Percentiles rank a stretch among this genome's conserved stretches.
Evolutionary conservation across 2,113 vertebrate genomes (phyloP).

Genomic region (Bubo blakistoni): DNA sequence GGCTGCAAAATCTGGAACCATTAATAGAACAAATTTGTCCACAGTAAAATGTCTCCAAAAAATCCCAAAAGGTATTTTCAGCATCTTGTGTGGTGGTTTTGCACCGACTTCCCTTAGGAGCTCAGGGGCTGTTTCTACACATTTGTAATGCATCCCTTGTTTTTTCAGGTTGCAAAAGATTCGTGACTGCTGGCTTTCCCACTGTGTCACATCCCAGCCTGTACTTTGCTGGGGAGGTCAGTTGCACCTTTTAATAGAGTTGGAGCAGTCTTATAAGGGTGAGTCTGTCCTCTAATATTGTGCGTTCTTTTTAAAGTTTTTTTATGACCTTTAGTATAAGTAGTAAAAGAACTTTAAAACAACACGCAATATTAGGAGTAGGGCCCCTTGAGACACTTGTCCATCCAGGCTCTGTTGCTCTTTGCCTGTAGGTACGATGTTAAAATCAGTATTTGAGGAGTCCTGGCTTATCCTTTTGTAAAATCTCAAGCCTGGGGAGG

Average conservation of each 20-base stretch:
- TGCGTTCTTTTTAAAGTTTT: constrained; percentile 43
- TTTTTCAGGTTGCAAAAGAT: constrained; percentile 38
- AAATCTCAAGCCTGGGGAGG: background rate
- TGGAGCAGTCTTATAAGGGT: constrained; percentile 17
- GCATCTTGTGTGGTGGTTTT: background rate
- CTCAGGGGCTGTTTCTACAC: background rate
- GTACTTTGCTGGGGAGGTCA: constrained; percentile 28
- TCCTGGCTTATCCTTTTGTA: background rate
- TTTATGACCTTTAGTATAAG: background rate
- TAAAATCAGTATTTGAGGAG: background rate
- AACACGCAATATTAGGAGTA: constrained; percentile 7
- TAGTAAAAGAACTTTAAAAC: constrained; percentile 54
- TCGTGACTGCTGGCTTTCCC: background rate
- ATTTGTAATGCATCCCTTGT: background rate
- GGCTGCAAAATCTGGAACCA: background rate
- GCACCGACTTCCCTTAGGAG: background rate
- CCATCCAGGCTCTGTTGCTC: background rate
- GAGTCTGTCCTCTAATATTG: constrained; percentile 50
- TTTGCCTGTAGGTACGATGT: background rate
- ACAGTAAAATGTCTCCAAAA: background rate
- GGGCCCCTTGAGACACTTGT: background rate
- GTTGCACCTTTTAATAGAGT: background rate
- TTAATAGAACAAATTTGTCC: background rate
- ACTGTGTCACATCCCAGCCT: background rate
- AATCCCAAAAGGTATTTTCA: background rate